Percentiles rank a stretch among this genome's conserved stretches.
These are phyloP conservation scores for Acanthis flammea DNA, from an alignment of 2,797 vertebrate genomes.

Conservation along the genomic window DNA sequence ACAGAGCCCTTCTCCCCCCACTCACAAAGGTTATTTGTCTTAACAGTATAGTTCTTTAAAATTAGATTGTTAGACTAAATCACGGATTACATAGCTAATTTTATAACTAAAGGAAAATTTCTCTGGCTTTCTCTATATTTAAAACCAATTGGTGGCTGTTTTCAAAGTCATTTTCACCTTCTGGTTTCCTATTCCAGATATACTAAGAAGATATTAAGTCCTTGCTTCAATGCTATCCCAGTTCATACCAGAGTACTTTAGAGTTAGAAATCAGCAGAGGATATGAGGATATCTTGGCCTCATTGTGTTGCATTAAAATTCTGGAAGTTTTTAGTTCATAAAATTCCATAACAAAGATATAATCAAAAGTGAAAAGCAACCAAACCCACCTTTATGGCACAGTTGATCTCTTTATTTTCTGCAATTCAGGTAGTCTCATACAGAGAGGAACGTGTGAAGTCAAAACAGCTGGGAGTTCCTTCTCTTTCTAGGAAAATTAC, in stretches of 20 bases:
- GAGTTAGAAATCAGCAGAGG: not conserved
- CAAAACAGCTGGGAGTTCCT: not conserved
- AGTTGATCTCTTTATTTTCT: not conserved
- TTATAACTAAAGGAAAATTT: not conserved
- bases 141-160: not conserved
- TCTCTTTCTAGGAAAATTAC: not conserved
- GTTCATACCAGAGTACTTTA: not conserved
- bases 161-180: not conserved
- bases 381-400: not conserved
- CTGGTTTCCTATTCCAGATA: not conserved
- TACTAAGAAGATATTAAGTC: not conserved
- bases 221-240: not conserved
- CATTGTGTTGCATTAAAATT: not conserved
- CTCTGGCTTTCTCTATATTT: not conserved
- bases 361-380: not conserved
- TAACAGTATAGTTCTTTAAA: not conserved
- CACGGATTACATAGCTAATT: not conserved
- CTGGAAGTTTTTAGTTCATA: not conserved
- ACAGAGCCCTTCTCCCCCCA: accelerated
- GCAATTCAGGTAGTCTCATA: not conserved
- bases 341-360: not conserved
- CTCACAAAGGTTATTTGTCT: accelerated
- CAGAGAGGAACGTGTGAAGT: not conserved
- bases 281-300: not conserved
- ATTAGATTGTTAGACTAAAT: not conserved